Evolutionary conservation across 2,888 invertebrate species (phyloP).

Genomic region (Sclerodermus sp.): DNA sequence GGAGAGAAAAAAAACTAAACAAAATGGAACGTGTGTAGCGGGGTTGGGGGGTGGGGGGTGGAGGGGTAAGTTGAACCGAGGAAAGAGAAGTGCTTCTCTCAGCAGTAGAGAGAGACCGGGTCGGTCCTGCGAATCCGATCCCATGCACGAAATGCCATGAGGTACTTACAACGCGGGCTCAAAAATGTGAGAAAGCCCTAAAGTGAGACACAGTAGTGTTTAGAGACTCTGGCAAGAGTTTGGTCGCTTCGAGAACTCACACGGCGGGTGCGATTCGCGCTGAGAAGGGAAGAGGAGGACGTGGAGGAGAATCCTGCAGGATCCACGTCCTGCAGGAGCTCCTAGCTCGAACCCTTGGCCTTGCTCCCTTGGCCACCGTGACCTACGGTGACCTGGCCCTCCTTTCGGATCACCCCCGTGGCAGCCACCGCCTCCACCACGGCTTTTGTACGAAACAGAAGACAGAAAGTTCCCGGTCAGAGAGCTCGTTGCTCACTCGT

Average conservation of each 20-base stretch:
- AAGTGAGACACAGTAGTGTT: background rate
- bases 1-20: too few species aligned
- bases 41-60: slow-evolving; percentile 3
- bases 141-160: slow-evolving; percentile 47
- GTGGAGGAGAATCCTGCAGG: too few species aligned
- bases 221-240: background rate
- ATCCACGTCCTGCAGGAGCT: too few species aligned
- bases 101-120: slow-evolving; percentile 21
- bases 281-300: too few species aligned
- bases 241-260: too few species aligned
- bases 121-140: slow-evolving; percentile 35
- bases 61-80: background rate
- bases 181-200: slow-evolving; percentile 15
- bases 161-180: slow-evolving; percentile 52
- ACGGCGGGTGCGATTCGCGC: too few species aligned
- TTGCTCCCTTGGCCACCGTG: slow-evolving; percentile 34
- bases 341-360: slow-evolving; percentile 41
- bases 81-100: slow-evolving; percentile 20
- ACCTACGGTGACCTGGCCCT: slow-evolving; percentile 48
- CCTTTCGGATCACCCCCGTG: slow-evolving; percentile 56
- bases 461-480: slow-evolving; percentile 40
- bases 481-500: slow-evolving; percentile 19
- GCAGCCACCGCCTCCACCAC: slow-evolving; percentile 54
- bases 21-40: too few species aligned
- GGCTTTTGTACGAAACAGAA: slow-evolving; percentile 47